Evolutionary conservation across 1,140 invertebrate genomes (phyloP), one percentile per base, ranked within the genome.

Genomic region (Aphelenchoides besseyi): DNA sequence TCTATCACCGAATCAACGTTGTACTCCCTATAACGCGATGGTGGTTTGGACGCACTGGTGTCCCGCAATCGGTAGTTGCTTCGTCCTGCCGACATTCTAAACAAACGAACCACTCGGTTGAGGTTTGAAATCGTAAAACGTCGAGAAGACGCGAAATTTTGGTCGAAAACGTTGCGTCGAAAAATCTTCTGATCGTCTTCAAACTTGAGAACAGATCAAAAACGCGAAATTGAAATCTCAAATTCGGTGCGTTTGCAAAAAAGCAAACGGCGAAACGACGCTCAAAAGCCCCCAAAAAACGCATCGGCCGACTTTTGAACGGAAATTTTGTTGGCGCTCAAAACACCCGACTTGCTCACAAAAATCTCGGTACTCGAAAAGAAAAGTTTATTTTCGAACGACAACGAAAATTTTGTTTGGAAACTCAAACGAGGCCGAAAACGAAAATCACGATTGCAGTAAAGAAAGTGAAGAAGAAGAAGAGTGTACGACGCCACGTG

Each of bases 241-340:
- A 12, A 48, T 48, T 48, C 41, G 12, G 41, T 23, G 41, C 23
- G 41, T 48, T 12, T 48, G 41, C 41, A 23, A 12, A 23, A 48
- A 48, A 48, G 41, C 41, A 48, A 48, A 48, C 41, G n/a, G n/a
- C 41, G 41, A 48, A 48, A 48, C 12, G 41, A 48, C 41, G 41
- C 41, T 23, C 41, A 23, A 48, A 12, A 12, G 41, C 12, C 41
- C 23, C 41, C 12, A 16, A 23, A 23, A 23, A 23, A 48, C 41
- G 41, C 41, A 23, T 12, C 41, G 41, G 41, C 12, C 12, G 41
- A 12, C 41, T 48, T 23, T 23, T 23, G 41, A 48, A 23, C 41
- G 41, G 41, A 48, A 48, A 48, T 48, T 23, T 48, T 23, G 12
- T 48, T 48, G 41, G 41, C 41, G 41, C 41, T 48, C 41, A 23